These are phyloP conservation scores for Caranx melampygus DNA, from an alignment of 2,113 vertebrate genomes.

Conservation along the genomic window DNA sequence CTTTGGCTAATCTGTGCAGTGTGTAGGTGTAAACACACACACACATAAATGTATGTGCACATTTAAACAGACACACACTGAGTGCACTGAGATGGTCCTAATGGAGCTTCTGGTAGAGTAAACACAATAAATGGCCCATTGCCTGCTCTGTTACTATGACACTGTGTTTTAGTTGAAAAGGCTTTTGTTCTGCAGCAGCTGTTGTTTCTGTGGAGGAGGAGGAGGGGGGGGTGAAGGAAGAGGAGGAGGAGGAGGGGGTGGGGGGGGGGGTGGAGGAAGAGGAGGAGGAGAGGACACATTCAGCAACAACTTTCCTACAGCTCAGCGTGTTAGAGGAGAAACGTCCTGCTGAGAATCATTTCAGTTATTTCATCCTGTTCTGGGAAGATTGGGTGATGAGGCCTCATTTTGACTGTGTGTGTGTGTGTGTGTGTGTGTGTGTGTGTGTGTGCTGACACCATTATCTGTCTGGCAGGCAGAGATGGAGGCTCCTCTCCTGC, in stretches of 20 bases:
- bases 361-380: not conserved
- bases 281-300: slow-evolving; percentile 2
- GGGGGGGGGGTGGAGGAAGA: not conserved
- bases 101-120: slow-evolving; percentile 63
- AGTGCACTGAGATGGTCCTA: slow-evolving; percentile 51
- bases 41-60: not conserved
- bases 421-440: slow-evolving; percentile 12
- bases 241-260: too few relatives aligned
- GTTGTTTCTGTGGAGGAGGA: slow-evolving; percentile 12
- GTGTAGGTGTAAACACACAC: slow-evolving; percentile 59
- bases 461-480: slow-evolving; percentile 66
- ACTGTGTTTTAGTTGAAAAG: slow-evolving; percentile 45
- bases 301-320: slow-evolving; percentile 4
- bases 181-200: slow-evolving; percentile 62
- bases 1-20: slow-evolving; percentile 64
- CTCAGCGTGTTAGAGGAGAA: not conserved
- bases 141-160: slow-evolving; percentile 73
- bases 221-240: too few relatives aligned
- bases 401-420: slow-evolving; percentile 18
- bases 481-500: slow-evolving; percentile 64
- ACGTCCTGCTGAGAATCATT: slow-evolving; percentile 19
- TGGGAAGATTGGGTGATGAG: slow-evolving; percentile 24
- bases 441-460: slow-evolving; percentile 34
- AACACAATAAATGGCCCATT: slow-evolving; percentile 68
- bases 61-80: slow-evolving; percentile 5